These are phyloP conservation scores for Spea multiplicata DNA, from an alignment of 2,113 vertebrate genomes.

Conservation along the genomic window DNA sequence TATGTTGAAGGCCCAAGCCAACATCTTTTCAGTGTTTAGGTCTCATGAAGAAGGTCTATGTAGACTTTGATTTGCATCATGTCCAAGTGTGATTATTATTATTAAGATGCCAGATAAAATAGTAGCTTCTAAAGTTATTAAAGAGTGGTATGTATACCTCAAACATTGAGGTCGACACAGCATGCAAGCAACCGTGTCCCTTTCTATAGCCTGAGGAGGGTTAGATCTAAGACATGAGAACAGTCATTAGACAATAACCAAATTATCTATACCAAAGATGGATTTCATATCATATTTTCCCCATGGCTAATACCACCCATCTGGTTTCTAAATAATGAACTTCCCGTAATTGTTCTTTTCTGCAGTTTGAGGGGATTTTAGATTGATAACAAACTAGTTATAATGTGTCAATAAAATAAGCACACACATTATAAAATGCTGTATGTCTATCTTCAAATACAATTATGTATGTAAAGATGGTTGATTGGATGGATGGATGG, in stretches of 20 bases:
- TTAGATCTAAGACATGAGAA: slow-evolving; percentile 32
- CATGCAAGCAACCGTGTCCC: slow-evolving; percentile 9
- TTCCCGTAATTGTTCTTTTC: slow-evolving; percentile 44
- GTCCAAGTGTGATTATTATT: slow-evolving; percentile 19
- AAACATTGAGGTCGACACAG: slow-evolving; percentile 18
- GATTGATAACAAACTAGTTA: slow-evolving; percentile 21
- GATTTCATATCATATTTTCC: slow-evolving; percentile 43
- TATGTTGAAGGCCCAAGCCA: slow-evolving; percentile 1
- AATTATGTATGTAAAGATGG: neutral
- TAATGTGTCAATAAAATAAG: slow-evolving; percentile 15
- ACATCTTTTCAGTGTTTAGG: neutral
- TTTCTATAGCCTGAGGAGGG: slow-evolving; percentile 13
- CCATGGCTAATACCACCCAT: slow-evolving; percentile 42
- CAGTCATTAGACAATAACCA: slow-evolving; percentile 47
- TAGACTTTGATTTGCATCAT: slow-evolving; percentile 3
- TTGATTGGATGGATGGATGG: neutral
- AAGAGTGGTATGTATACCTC: slow-evolving; percentile 2
- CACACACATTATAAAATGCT: neutral
- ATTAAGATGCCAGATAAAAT: slow-evolving; percentile 16
- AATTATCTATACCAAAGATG: slow-evolving; percentile 45
- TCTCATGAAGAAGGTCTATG: neutral
- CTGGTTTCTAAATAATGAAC: slow-evolving; percentile 45
- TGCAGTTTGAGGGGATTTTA: slow-evolving; percentile 30
- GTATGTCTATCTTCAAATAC: neutral
- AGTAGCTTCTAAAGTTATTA: slow-evolving; percentile 22